Percentiles rank a stretch among this genome's conserved stretches.
These are phyloP conservation scores for Acleris literana DNA, from an alignment of 2,888 invertebrate genomes.

Conservation along the genomic window DNA sequence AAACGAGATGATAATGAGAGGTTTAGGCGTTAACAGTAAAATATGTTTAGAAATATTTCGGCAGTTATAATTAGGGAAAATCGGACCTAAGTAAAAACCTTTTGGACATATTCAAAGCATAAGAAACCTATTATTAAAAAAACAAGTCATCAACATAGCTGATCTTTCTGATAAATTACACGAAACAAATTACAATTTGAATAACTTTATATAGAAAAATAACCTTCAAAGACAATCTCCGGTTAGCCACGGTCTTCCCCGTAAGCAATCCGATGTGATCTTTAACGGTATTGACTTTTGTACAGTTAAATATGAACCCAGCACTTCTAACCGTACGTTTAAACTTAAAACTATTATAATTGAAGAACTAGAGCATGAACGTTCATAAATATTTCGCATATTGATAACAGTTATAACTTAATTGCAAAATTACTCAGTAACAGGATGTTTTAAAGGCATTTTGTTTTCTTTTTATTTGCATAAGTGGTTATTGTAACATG, in stretches of 20 bases:
- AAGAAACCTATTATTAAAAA: not conserved
- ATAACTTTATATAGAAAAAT: not conserved
- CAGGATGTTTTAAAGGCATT: constrained; percentile 2
- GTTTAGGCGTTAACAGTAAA: too few species aligned
- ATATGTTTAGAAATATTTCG: too few species aligned
- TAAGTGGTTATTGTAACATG: not conserved
- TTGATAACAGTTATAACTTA: constrained; percentile 8
- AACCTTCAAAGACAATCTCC: not conserved
- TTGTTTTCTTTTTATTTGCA: not conserved
- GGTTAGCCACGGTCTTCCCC: not conserved
- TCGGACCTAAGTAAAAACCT: too few species aligned
- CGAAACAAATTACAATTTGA: not conserved
- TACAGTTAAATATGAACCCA: constrained; percentile 13
- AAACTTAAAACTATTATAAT: constrained; percentile 49
- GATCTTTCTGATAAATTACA: not conserved
- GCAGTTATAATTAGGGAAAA: too few species aligned
- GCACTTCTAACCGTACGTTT: not conserved
- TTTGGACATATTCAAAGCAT: too few species aligned
- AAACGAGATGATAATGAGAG: too few species aligned
- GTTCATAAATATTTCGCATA: constrained; percentile 46
- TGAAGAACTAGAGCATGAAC: constrained; percentile 64
- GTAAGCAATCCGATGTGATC: constrained; percentile 6
- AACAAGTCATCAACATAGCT: not conserved
- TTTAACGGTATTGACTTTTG: constrained; percentile 11
- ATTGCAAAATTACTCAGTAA: constrained; percentile 2